These are phyloP conservation scores for Nesidiocoris tenuis DNA, from an alignment of 2,888 invertebrate genomes.

Conservation along the genomic window DNA sequence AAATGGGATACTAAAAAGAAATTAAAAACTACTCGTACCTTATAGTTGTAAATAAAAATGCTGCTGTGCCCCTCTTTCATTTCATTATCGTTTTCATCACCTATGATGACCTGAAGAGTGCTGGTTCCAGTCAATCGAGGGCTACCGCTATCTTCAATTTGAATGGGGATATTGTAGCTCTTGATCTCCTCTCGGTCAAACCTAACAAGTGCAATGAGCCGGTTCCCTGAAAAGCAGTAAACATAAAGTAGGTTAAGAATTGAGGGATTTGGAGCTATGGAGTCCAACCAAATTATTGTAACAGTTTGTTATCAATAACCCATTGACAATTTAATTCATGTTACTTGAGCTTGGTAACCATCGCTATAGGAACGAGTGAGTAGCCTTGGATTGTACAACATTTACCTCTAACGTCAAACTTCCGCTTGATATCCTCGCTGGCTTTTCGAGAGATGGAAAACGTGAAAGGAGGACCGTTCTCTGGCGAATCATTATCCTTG, in stretches of 20 bases:
- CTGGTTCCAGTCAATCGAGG: conserved; percentile 75
- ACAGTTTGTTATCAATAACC: too few species aligned
- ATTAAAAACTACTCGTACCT: too few species aligned
- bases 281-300: neutral
- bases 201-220: conserved; percentile 68
- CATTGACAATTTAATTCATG: too few species aligned
- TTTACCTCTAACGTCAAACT: conserved; percentile 70
- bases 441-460: conserved; percentile 68
- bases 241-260: too few species aligned
- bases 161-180: conserved; percentile 83
- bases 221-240: conserved; percentile 57
- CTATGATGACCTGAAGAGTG: conserved; percentile 83
- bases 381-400: too few species aligned
- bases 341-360: too few species aligned
- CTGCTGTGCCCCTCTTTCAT: conserved; percentile 85
- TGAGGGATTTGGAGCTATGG: too few species aligned
- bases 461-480: conserved; percentile 84
- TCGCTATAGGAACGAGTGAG: too few species aligned
- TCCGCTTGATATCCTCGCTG: conserved; percentile 66
- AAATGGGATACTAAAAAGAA: too few species aligned
- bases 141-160: conserved; percentile 81
- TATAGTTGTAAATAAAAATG: conserved; percentile 93
- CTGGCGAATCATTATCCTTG: conserved; percentile 75
- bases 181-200: conserved; percentile 89
- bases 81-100: conserved; percentile 89